These are phyloP conservation scores for Eurystomus glaucurus DNA, from an alignment of 2,797 vertebrate genomes.

Conservation along the genomic window DNA sequence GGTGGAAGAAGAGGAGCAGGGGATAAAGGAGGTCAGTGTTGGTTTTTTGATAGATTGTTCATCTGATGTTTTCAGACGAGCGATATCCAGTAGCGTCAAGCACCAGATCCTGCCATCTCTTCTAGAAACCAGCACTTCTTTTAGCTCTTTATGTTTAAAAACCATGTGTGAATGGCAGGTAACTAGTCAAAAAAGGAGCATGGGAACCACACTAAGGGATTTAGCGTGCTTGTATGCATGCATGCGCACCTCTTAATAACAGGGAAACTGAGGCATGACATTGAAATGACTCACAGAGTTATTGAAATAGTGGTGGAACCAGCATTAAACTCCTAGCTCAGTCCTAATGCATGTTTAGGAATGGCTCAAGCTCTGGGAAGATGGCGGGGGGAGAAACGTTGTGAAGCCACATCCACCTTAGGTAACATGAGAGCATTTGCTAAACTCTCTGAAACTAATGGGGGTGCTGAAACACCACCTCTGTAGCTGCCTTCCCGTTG, in stretches of 20 bases:
- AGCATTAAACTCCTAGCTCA: neutral
- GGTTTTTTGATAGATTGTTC: neutral
- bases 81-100: neutral
- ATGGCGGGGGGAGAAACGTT: rapidly evolving
- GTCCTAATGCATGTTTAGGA: neutral
- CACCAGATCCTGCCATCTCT: neutral
- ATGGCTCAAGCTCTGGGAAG: neutral
- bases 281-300: neutral
- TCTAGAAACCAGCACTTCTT: neutral
- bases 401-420: neutral
- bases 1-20: neutral
- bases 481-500: neutral
- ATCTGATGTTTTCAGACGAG: neutral
- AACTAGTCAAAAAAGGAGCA: neutral
- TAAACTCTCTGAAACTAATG: neutral
- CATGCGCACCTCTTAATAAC: slow-evolving; percentile 20
- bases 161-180: neutral
- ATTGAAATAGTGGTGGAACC: neutral
- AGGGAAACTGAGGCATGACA: slow-evolving; percentile 46
- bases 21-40: neutral
- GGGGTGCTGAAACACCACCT: neutral
- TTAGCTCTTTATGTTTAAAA: neutral
- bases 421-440: neutral
- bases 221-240: neutral
- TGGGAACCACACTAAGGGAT: neutral